Evolutionary conservation across 2,888 invertebrate species (phyloP), one percentile per base, ranked within the genome.

Genomic region (Apotomis turbidana): DNA sequence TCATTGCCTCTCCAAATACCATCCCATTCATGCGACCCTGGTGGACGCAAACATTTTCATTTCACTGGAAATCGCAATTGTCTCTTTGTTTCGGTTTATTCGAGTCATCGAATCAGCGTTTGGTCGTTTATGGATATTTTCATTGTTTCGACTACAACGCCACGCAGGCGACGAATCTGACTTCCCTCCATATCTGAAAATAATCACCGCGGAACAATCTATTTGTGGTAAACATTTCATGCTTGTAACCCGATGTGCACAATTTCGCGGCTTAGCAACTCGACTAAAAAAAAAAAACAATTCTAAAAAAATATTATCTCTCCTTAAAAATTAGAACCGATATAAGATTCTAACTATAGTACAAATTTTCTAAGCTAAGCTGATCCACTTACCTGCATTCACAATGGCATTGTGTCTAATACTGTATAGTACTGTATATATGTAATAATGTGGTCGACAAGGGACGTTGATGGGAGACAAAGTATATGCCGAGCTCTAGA

Each of bases 1-100:
- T 72, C 72, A 72, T 59, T 72, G 72, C 68, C 62, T 72, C 44
- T 27, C 59, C 68, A 54, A 68, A 72, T 72, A 71, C 61, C 67
- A 44, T 27, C 36, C 52, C 52, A 63, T 27, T 59, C 27, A 66
- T 61, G 71, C 60, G 13, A 51, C 46, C 36, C 69, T 55, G 61
- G 51, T 58, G 55, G 57, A 41, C 49, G 67, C n/a, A 67, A 71
- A 71, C 67, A 71, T 57, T 67, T 71, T 71, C 61, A 61, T 67
- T 67, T 15, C 36, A 9, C 15, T 51, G 52, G 55, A 55, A 63
- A 63, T 49, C 59, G 15, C 66, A 46, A 66, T 57, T 66, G 66
- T 66, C 55, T 55, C 64, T 66, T 66, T 66, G 66, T 66, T 46
- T 57, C 49, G 3, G 49, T 49, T 49, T 8, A 49, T 49, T 49